Base-by-base conservation (phyloP, 1,140 invertebrate genomes). In the Panulirus ornatus region DNA sequence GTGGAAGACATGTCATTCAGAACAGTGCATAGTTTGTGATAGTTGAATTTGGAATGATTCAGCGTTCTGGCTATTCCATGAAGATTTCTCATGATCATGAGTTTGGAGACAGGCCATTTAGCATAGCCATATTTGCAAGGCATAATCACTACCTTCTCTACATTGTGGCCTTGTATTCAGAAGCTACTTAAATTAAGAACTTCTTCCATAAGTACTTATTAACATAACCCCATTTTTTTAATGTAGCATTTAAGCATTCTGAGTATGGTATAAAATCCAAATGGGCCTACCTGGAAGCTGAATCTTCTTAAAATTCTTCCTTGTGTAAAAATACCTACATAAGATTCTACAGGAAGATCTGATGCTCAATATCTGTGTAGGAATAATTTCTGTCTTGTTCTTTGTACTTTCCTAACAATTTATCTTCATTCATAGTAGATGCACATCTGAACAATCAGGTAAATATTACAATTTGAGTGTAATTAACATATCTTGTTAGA, bases 321-420 rank as follows among this genome's bases (percentile, higher is more conserved):
- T 66, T 66, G 27, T 30, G 58, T 66, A 66, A 66, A 66, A 30
- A 30, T 66, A 27, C 5, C n/a, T 66, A 30, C 58, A 66, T 27
- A 66, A 66, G 27, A 66, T 66, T 27, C 30, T 16, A 66, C 58
- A 30, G 58, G 58, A 66, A 66, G n/a, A 66, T 66, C 58, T 30
- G 11, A 66, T 66, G 58, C 58, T 66, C 58, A 66, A 66, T 66
- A 66, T 66, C 58, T 66, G n/a, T 66, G 22, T 30, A 66, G n/a
- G 30, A 63, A 66, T 30, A 22, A 66, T 30, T 66, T 47, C 44
- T 66, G 58, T 66, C 58, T 30, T 27, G 58, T 66, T 22, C n/a
- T 66, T 66, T 66, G 58, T 66, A 66, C 58, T 66, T 66, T 30
- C 16, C 44, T 6, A 47, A 14, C 14, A 47, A 47, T 47, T 6